Base-by-base conservation (phyloP, 2,888 invertebrate species). In the Sepiola atlantica region DNA sequence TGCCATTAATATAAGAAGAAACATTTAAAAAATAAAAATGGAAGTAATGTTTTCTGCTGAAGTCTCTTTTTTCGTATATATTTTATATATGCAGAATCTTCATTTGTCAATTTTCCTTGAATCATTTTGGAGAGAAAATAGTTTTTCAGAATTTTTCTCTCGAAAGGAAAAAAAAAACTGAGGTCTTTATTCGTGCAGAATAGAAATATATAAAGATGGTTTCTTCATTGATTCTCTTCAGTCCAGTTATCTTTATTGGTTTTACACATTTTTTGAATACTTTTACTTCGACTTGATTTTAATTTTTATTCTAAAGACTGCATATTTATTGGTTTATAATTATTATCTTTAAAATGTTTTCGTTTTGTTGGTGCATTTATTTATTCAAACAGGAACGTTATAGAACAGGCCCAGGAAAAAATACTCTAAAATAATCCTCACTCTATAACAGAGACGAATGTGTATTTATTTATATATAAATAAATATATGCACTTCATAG, bases 151-250 rank as follows among this genome's bases (percentile, higher is more conserved):
- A 45, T 45, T 45, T 45, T 2, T 45, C 8, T 45, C 8, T 4
- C 45, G 45, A 45, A 45, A 2, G 77, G 14, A 77, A n/a, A 77
- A 32, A 77, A 77, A 77, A 45, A 45, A 45, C 45, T 4, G 45
- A 45, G 8, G 45, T n/a, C 16, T 16, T 77, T 77, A n/a, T 77
- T 77, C 32, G n/a, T n/a, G 16, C n/a, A 77, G n/a, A 14, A 32
- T 77, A n/a, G 77, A 77, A 77, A 77, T 77, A 77, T n/a, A 77
- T 77, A 16, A 77, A n/a, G n/a, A 77, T 77, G n/a, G 77, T 77
- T 77, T 77, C 77, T n/a, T n/a, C 77, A 32, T 77, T n/a, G 77
- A 32, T 77, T 77, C 16, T n/a, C 14, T 77, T 77, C n/a, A 0
- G n/a, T 77, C 1, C 77, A 77, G n/a, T 14, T 77, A 77, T 77